Base-by-base conservation (phyloP, 2,113 vertebrate genomes). In the Mesembrinibis cayennensis region DNA sequence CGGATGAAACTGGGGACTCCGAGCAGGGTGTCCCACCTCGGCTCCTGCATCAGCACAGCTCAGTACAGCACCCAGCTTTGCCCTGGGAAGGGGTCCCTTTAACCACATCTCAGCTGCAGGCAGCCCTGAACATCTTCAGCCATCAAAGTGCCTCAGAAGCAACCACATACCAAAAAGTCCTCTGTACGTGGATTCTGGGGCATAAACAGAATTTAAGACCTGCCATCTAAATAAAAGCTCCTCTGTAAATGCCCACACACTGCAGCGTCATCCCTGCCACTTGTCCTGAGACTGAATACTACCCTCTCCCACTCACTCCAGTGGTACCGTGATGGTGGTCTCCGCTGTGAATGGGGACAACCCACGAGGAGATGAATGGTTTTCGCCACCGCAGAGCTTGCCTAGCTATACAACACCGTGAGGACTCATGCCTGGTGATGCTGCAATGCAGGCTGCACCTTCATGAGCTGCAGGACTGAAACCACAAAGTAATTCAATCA, bases 361-460 rank as follows among this genome's bases (percentile, higher is more conserved):
- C 10, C 29, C 47, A 14, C 0, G 0, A 5, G 52, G 22, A 45
- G 14, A 45, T 20, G 34, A 15, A 16, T 6, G 25, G n/a, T 3
- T 76, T 80, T 50, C 32, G 49, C 23, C 3, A 81, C 29, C 45
- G 22, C 49, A 71, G 34, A 34, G 9, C 11, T 45, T 56, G 25
- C 45, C 70, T 27, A 29, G 66, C 66, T 44, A 5, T 27, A 13
- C 11, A 25, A 47, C 80, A 21, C 34, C 2, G 2, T 5, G n/a
- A 52, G 63, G 34, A 38, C 29, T 67, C 6, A 0, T 16, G 47
- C 9, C 66, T 36, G 49, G 26, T 12, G 69, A 32, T 65, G 69
- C 49, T 81, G 53, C 84, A 65, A 12, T 2, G 38, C 67, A 78
- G 53, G 12, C 55, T 84, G 69, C 63, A 45, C 42, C 55, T 52